Evolutionary conservation across 1,140 invertebrate species (phyloP), one percentile per base, ranked within the genome.

Genomic region (Macrobrachium nipponense): DNA sequence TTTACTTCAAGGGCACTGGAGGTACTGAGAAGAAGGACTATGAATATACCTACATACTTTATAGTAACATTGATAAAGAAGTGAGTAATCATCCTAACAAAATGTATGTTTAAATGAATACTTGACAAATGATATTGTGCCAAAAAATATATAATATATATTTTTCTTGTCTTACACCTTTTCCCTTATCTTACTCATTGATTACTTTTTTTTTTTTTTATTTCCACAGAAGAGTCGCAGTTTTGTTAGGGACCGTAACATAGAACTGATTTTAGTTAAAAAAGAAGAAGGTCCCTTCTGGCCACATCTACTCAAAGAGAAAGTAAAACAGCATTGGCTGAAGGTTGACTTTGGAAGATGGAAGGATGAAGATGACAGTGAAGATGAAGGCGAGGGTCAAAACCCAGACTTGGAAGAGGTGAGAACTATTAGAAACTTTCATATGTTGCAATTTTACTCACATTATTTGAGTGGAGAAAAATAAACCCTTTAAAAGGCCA

Each of bases 321-420:
- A 95, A 89, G 95, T 94, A 90, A 98, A 98, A 92, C 94, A 95
- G 89, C 97, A 98, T 91, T 99, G 98, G 97, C 93, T 99, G 80
- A 98, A 98, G 92, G 96, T 97, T 88, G 98, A 99, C 91, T 99
- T 99, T 91, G 95, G 97, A 89, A 97, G 98, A 92, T 99, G 98
- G 97, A 95, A 95, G 91, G 98, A 99, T 93, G 98, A 99, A 92
- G 82, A 84, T 68, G 96, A 96, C 90, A 96, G 96, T 82, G 94
- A 94, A 82, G 95, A 95, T 68, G 94, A 94, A 82, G 95, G 95
- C 81, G 91, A 87, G 59, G 90, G 89, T 66, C 80, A 88, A 27
- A 82, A 86, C 27, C 90, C 89, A 51, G 92, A 94, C 88, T 92
- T 94, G 59, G 93, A 93, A 92, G 93, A 94, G 87, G 94, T 94